Evolutionary conservation across 2,888 invertebrate species (phyloP), one percentile per base, ranked within the genome.

Genomic region (Frankliniella intonsa): DNA sequence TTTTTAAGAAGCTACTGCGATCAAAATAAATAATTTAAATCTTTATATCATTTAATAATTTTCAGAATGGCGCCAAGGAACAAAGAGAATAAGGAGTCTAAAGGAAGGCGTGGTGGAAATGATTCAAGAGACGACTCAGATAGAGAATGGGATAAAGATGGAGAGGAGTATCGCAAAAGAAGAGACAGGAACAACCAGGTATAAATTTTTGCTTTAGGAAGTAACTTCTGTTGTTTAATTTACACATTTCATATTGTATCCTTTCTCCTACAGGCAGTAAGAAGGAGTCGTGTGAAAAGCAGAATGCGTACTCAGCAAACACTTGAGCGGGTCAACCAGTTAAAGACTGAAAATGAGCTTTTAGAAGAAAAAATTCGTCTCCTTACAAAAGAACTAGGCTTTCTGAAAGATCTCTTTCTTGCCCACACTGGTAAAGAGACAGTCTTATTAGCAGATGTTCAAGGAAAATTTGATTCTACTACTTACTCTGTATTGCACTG

Each of bases 161-260:
- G 92, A 81, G 93, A 93, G 19, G 93, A 93, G 85, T 95, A 95
- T 86, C 90, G 94, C 83, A 91, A 91, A 84, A 91, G 92, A 82
- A 89, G 95, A 62, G 94, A 94, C 86, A 90, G 94, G 85, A 95
- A 95, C 88, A 95, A 95, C 88, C 91, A 93, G 90, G 94, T 93
- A 88, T 84, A 82, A 82, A 17, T 49, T 11, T 69, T 82, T 27
- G 55, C 22, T 55, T 14, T 25, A 51, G 62, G 11, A 22, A 81
- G 22, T 51, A 38, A 17, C 10, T 25, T 51, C 0, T 81, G 38
- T 14, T 49, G n/a, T 82, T 79, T 83, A 14, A 19, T 38, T 50
- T 80, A 81, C 84, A 83, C 81, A 81, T 87, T 86, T 9, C 62
- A 88, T 76, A 65, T 79, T 82, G 69, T 50, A 55, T 38, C 5